A percentile compares a stretch with the other conserved stretches of the same genome.
These are phyloP conservation scores for Hydra vulgaris DNA, from an alignment of 30 jellyfish, hydroid and myxozoan genomes.

Conservation along the genomic window DNA sequence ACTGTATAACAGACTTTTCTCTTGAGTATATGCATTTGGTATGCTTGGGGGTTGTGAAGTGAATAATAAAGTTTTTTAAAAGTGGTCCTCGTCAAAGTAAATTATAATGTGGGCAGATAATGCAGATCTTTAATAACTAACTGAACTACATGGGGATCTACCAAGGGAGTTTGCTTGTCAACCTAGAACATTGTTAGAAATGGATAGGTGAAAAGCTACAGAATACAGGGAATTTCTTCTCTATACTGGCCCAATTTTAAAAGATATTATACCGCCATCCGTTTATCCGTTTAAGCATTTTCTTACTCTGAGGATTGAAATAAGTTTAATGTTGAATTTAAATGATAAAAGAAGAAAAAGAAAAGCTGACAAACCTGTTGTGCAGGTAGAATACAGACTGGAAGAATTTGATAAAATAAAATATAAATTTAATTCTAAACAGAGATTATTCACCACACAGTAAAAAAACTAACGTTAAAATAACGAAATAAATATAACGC, in stretches of 20 bases:
- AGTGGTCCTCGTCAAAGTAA: conserved; percentile 25
- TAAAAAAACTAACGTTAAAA: too few species aligned
- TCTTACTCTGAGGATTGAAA: conserved; percentile 21
- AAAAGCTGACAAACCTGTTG: neutral
- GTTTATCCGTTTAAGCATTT: conserved; percentile 24
- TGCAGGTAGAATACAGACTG: neutral
- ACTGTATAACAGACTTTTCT: conserved; percentile 19
- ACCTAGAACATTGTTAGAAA: conserved; percentile 32
- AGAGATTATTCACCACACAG: neutral
- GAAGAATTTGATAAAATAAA: neutral
- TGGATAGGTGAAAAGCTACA: conserved; percentile 39
- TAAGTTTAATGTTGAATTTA: conserved; percentile 18
- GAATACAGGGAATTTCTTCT: neutral
- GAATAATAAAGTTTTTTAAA: neutral
- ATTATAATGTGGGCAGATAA: conserved; percentile 11
- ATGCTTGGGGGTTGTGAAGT: conserved; percentile 39
- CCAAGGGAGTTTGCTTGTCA: conserved; percentile 43
- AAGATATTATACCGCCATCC: conserved; percentile 13
- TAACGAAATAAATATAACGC: too few species aligned
- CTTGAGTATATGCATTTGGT: conserved; percentile 37
- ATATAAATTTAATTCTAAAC: neutral
- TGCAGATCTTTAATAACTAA: conserved; percentile 20
- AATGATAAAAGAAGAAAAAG: conserved; percentile 14
- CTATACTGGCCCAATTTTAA: conserved; percentile 29
- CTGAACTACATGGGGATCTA: conserved; percentile 1